Conservation (phyloP, 2,113 vertebrate species). For the Nesogale talazaci region DNA sequence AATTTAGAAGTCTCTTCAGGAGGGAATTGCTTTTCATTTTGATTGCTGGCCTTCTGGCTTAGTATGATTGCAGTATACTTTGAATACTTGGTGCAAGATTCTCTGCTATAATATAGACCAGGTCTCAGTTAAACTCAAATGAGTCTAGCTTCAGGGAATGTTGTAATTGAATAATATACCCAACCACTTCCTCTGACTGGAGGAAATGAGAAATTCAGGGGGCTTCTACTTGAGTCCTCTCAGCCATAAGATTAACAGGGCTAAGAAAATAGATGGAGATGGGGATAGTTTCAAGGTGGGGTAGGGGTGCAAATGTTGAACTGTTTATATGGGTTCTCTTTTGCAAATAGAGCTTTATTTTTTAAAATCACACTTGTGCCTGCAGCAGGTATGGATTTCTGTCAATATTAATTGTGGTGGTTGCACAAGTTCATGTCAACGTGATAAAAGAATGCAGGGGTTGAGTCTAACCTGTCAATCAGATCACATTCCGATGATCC, state of each 20-base stretch:
- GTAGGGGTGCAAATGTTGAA: not conserved
- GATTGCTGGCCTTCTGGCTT: not conserved
- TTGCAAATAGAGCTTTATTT: constrained; percentile 53
- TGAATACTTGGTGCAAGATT: not conserved
- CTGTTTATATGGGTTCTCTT: constrained; percentile 11
- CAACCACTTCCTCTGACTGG: not conserved
- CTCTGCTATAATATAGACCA: not conserved
- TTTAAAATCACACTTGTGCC: not conserved
- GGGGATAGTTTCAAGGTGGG: not conserved
- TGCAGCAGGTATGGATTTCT: not conserved
- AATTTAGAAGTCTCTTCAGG: not conserved
- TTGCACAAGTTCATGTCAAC: no score
- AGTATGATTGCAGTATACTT: not conserved
- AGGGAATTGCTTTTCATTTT: not conserved
- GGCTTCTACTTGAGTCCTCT: not conserved
- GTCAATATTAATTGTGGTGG: not conserved
- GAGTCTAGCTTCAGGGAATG: constrained; percentile 51
- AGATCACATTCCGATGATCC: no score
- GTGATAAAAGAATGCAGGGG: no score
- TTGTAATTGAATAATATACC: not conserved
- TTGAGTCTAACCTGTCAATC: no score
- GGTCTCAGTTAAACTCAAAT: not conserved
- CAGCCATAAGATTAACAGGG: not conserved
- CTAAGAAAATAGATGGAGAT: not conserved
- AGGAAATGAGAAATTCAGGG: not conserved